Evolutionary conservation across 2,113 vertebrate species (phyloP).

Genomic region (Toxostoma redivivum): DNA sequence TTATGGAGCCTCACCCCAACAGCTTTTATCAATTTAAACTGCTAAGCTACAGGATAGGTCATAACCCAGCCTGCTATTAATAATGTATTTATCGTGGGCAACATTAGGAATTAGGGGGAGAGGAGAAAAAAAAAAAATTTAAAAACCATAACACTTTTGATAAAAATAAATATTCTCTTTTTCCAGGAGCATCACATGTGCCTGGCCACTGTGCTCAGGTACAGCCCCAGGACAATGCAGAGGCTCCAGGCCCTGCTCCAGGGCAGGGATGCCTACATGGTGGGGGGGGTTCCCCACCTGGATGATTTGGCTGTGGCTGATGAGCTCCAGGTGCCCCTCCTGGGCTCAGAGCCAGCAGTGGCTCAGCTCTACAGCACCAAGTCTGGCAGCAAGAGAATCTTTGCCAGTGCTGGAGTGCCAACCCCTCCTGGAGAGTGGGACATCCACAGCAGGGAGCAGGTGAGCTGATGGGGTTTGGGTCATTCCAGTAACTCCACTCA

Average conservation of each 20-base stretch:
- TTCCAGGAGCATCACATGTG: slow-evolving; percentile 82
- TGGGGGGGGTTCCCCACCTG: slow-evolving; percentile 76
- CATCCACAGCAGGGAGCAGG: slow-evolving; percentile 80
- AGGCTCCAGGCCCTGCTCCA: slow-evolving; percentile 79
- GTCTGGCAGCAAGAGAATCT: slow-evolving; percentile 82
- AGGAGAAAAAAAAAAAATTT: not conserved
- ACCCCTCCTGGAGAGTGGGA: slow-evolving; percentile 77
- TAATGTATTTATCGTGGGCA: slow-evolving; percentile 88
- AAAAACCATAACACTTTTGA: slow-evolving; percentile 40
- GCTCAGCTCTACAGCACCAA: slow-evolving; percentile 82
- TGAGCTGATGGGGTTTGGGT: not conserved
- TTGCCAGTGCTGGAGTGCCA: slow-evolving; percentile 71
- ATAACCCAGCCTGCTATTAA: slow-evolving; percentile 92
- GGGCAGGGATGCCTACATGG: slow-evolving; percentile 79
- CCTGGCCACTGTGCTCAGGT: slow-evolving; percentile 84
- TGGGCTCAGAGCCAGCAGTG: slow-evolving; percentile 81
- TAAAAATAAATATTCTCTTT: slow-evolving; percentile 53
- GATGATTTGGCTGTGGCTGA: slow-evolving; percentile 89
- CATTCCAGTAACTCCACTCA: rapidly evolving
- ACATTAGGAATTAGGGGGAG: slow-evolving; percentile 79
- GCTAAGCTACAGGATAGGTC: slow-evolving; percentile 95
- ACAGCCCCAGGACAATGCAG: slow-evolving; percentile 83
- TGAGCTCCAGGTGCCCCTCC: slow-evolving; percentile 78
- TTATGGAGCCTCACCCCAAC: slow-evolving; percentile 89
- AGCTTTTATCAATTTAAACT: slow-evolving; percentile 99